Evolutionary conservation across 2,797 vertebrate species (phyloP).

Genomic region (Sebastiscus tertius): DNA sequence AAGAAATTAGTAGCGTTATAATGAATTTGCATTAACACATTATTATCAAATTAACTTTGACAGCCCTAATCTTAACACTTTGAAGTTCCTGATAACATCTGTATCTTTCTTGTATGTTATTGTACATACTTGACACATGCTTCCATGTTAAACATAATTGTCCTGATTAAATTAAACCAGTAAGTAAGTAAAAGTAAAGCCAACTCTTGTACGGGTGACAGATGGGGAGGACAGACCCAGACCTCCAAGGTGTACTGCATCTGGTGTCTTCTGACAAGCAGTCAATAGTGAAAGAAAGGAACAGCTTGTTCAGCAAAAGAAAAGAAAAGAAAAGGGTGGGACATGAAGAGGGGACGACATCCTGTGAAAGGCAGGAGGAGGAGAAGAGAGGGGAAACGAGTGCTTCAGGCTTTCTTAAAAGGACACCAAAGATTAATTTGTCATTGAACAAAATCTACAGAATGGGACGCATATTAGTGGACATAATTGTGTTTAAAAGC

Average conservation of each 20-base stretch:
- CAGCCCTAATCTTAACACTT: not conserved
- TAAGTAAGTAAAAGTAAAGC: not conserved
- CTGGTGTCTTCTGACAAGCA: conserved; percentile 18
- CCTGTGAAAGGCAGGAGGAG: conserved; percentile 15
- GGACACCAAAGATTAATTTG: conserved; percentile 66
- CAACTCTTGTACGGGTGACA: not conserved
- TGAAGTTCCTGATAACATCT: not conserved
- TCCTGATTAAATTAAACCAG: not conserved
- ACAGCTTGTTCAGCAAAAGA: conserved; percentile 57
- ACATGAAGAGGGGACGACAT: conserved; percentile 9
- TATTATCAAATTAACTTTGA: no score
- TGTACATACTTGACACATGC: not conserved
- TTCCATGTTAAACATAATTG: not conserved
- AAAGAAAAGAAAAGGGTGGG: conserved; percentile 17
- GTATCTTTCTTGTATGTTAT: not conserved
- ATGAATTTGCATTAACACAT: no score
- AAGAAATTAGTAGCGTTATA: no score
- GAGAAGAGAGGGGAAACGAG: conserved; percentile 23
- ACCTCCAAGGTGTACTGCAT: not conserved
- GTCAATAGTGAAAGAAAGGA: conserved; percentile 47
- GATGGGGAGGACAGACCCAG: not conserved
- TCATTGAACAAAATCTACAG: conserved; percentile 51
- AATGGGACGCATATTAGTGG: conserved; percentile 66
- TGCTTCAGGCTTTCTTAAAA: conserved; percentile 49
- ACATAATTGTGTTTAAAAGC: conserved; percentile 72